phyloP scores from a whole-genome alignment of 2,888 invertebrate genomes.

The Gisinianus flammeolus region DNA sequence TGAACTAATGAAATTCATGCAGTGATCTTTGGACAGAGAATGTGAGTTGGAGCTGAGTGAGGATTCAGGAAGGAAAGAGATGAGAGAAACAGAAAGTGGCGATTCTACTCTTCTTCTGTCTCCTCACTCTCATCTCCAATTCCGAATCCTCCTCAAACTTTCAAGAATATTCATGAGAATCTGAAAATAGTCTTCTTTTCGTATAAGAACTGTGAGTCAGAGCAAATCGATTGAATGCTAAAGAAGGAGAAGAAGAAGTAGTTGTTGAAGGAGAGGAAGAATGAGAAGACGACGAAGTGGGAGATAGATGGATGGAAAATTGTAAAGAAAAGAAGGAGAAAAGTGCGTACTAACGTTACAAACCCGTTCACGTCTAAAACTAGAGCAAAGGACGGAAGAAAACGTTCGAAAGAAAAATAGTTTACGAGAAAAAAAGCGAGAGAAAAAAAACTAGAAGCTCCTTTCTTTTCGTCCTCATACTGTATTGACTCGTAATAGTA shows the following conservation, averaged over 20 bases:
- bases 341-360: too few relatives aligned
- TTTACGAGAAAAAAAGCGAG: not conserved
- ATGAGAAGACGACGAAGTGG: not conserved
- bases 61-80: not conserved
- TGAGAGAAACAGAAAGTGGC: not conserved
- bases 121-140: not conserved
- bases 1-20: not conserved
- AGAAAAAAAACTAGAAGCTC: not conserved
- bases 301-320: not conserved
- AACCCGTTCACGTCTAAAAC: too few relatives aligned
- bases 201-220: slow-evolving; percentile 1
- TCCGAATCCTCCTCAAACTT: not conserved
- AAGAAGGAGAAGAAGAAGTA: not conserved
- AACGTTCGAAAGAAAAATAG: not conserved
- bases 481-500: not conserved
- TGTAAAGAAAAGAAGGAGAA: not conserved
- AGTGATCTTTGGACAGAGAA: not conserved
- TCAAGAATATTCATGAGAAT: slow-evolving; percentile 13
- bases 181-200: not conserved
- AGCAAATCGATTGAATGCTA: not conserved
- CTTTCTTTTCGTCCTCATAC: too few relatives aligned
- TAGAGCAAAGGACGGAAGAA: not conserved
- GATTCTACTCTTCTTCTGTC: too few relatives aligned
- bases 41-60: not conserved
- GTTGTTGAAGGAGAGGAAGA: not conserved